Percentiles rank a stretch among this genome's conserved stretches.
Evolutionary conservation across 2,113 vertebrate species (phyloP).

Genomic region (Eira barbara): DNA sequence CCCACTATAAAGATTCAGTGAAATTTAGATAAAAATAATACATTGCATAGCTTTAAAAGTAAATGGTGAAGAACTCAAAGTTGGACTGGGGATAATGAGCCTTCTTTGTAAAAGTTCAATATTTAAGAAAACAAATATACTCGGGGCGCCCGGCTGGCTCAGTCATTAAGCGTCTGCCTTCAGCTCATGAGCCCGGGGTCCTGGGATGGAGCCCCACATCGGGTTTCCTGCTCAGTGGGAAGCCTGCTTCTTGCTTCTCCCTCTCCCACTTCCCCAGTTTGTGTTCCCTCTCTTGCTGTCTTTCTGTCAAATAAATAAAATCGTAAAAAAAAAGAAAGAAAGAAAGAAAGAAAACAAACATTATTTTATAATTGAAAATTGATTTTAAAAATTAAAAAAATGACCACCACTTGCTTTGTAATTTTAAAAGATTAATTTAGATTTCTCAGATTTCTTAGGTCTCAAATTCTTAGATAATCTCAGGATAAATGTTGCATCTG

Average conservation of each 20-base stretch:
- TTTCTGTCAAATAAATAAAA: too few relatives aligned
- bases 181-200: too few relatives aligned
- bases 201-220: too few relatives aligned
- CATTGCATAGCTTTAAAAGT: slow-evolving; percentile 25
- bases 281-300: too few relatives aligned
- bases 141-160: background rate
- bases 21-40: background rate
- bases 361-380: slow-evolving; percentile 6
- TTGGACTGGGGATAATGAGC: background rate
- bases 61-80: slow-evolving; percentile 27
- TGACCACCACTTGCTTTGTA: background rate
- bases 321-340: too few relatives aligned
- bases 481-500: background rate
- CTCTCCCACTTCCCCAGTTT: too few relatives aligned
- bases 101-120: background rate
- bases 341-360: background rate
- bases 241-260: too few relatives aligned
- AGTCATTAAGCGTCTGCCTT: too few relatives aligned
- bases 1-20: background rate
- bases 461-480: slow-evolving; percentile 2
- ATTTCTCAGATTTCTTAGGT: background rate
- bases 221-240: too few relatives aligned
- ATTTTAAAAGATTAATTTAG: background rate
- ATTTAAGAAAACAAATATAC: background rate
- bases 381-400: background rate